Conservation (phyloP, 1,140 invertebrate species). For the Listronotus oregonensis region DNA sequence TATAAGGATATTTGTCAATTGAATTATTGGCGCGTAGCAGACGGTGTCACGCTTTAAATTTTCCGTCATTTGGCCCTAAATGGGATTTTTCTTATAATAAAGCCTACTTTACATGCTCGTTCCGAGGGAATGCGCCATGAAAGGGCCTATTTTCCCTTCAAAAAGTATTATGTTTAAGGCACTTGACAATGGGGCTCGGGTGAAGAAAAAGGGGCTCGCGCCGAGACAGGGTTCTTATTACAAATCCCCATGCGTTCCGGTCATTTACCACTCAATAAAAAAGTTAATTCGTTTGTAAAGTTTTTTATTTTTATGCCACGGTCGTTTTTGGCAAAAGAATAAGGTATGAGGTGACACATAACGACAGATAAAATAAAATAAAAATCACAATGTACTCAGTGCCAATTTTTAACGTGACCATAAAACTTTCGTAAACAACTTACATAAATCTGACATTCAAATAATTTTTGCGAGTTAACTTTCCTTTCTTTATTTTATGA, state of each 20-base stretch:
- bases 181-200: conserved; percentile 29
- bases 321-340: conserved; percentile 5
- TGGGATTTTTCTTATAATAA: conserved; percentile 49
- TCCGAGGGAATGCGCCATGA: conserved; percentile 41
- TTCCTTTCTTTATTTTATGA: no score
- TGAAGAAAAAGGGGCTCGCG: conserved; percentile 28
- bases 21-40: conserved; percentile 35
- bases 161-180: conserved; percentile 37
- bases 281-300: conserved; percentile 37
- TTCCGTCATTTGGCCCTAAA: conserved; percentile 47
- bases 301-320: conserved; percentile 22
- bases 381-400: no score
- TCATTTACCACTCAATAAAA: conserved; percentile 40
- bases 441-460: no score
- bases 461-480: no score
- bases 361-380: not conserved
- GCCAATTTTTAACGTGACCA: no score
- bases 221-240: conserved; percentile 26
- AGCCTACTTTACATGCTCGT: conserved; percentile 49
- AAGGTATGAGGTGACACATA: not conserved
- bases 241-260: conserved; percentile 37
- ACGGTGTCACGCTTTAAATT: conserved; percentile 42
- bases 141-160: conserved; percentile 38
- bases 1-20: conserved; percentile 27
- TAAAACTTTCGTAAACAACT: no score